A percentile compares a stretch with the other conserved stretches of the same genome.
phyloP scores from a whole-genome alignment of 2,113 vertebrate species.

The Mystacornis crossleyi region DNA sequence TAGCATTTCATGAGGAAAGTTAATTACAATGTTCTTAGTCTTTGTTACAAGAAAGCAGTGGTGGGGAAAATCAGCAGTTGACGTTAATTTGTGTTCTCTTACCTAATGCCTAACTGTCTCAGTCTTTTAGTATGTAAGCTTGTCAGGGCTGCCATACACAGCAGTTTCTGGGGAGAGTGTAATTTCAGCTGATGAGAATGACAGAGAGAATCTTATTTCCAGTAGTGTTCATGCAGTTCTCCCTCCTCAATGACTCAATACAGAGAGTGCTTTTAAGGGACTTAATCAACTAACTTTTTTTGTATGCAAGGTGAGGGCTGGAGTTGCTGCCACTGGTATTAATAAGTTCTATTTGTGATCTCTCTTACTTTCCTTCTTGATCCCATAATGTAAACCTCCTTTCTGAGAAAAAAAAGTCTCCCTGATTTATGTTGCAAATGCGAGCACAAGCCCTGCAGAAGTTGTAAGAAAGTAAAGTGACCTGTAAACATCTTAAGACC shows the following conservation, averaged over 20 bases:
- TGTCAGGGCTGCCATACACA: neutral
- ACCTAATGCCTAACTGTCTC: neutral
- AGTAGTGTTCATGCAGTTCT: neutral
- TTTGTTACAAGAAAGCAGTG: constrained; percentile 35
- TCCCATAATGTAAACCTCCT: neutral
- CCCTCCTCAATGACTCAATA: neutral
- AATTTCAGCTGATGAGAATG: neutral
- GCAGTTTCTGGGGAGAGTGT: neutral
- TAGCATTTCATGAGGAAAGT: constrained; percentile 52
- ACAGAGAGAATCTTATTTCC: neutral
- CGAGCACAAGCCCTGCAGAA: neutral
- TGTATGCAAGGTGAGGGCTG: neutral
- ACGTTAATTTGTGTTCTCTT: neutral
- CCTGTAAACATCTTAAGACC: neutral
- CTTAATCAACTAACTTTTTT: neutral
- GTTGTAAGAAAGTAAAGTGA: neutral
- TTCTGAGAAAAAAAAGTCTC: neutral
- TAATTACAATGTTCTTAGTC: constrained; percentile 43
- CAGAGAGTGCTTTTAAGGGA: neutral
- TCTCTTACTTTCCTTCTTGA: neutral
- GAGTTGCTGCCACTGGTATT: neutral
- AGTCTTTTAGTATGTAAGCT: neutral
- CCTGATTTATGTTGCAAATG: neutral
- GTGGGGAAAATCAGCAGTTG: constrained; percentile 34
- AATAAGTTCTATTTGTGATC: neutral